Base-by-base conservation (phyloP, 2,888 invertebrate genomes). In the Orthosia cruda region DNA sequence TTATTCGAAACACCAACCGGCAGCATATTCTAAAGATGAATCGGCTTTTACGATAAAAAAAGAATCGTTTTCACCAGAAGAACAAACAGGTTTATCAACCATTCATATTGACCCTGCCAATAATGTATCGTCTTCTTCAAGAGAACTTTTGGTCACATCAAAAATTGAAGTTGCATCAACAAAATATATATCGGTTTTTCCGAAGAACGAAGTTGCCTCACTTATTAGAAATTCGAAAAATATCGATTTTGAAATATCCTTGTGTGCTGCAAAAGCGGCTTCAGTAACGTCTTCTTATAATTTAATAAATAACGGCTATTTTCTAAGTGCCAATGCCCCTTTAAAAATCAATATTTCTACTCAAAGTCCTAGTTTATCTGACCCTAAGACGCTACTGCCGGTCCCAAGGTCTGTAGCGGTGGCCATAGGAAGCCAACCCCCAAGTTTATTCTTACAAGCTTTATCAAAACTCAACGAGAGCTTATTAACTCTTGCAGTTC, bases 381-480 rank as follows among this genome's bases (percentile, higher is more conserved):
- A 89, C 18, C 83, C 78, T 15, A 7, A 54, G 7, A 50, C 75
- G 13, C 88, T 88, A 54, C 68, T 91, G 59, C 86, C 89, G 18
- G 90, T 89, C 45, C 86, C 88, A 18, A 89, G 90, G 3, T 89
- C 90, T 4, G 81, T 85, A 20, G 90, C 91, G 15, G 13, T 89
- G 4, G 90, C 91, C 16, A 15, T 89, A 4, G 74, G 83, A 7
- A 89, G 80, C n/a, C 90, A 92, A 71, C 95, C 96, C 0, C 92
- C 91, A 65, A 87, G 93, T 0, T 86, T 96, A 79, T 95, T 96
- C 71, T 67, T 94, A 7, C 92, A 93, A 89, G 95, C 96, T 3
- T 77, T 96, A 68, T 84, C 94, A 1, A 94, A 94, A 83, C 77
- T 96, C 64, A 94, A 93, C 55, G 92, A 94, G 65, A 93, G 85